Base-by-base conservation (phyloP, 2,797 vertebrate species). In the Typhlichthys eigenmanni region DNA sequence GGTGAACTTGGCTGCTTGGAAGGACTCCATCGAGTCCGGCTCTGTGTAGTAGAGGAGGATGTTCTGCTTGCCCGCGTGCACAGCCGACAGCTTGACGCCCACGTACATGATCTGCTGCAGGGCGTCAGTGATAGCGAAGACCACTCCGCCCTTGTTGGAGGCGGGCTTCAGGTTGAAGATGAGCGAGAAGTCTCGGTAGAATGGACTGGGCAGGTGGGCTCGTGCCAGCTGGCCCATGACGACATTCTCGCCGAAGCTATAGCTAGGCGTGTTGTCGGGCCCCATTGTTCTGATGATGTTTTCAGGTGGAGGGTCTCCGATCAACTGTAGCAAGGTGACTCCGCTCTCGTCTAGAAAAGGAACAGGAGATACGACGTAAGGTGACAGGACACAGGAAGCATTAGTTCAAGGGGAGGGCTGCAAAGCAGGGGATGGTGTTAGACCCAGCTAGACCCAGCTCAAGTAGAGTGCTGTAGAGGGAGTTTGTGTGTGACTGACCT, bases 41-140 rank as follows among this genome's bases (percentile, higher is more conserved):
- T 97, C 95, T 0, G 95, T 96, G 90, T 96, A 97, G 74, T 94
- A 96, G 62, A 99, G 87, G 55, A 95, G 87, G 64, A 98, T 81
- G 0, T 93, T 68, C 84, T 95, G 97, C 16, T 88, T 85, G 49
- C 82, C 84, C 0, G 49, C 80, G 13, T 51, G 82, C 56, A 92
- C 90, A 0, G 80, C 85, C 0, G 95, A 93, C 63, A 99, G 91
- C 82, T 97, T 98, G 49, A 96, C 94, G 0, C 94, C 96, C 60
- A 98, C 81, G 0, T 94, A 92, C 83, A 97, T 92, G 77, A 95
- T 79, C 2, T 86, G 80, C 86, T 97, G 96, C 0, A 76, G 76
- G 5, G 91, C 80, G n/a, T 99, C 95, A 0, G 94, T 98, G 85
- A 99, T 1, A 0, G 97, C 93, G 29, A 99, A 94, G 75, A 99